Percentiles rank a stretch among this genome's conserved stretches.
phyloP scores from a whole-genome alignment of 2,888 invertebrate species.

The Ligdia adustata region DNA sequence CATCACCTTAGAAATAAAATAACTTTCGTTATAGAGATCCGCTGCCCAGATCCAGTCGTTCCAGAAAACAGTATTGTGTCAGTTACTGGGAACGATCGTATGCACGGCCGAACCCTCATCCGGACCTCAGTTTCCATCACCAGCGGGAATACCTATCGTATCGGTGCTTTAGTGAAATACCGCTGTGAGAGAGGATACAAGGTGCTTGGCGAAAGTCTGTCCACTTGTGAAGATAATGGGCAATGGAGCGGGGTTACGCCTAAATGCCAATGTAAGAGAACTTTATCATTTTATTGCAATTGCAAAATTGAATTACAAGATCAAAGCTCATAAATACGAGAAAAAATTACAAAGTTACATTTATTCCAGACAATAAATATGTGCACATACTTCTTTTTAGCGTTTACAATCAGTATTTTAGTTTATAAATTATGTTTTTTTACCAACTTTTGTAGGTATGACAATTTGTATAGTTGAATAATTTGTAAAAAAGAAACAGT shows the following conservation, averaged over 20 bases:
- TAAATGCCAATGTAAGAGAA: constrained; percentile 91
- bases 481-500: too few species aligned
- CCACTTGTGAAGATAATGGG: constrained; percentile 93
- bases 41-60: constrained; percentile 92
- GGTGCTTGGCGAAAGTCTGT: constrained; percentile 92
- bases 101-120: constrained; percentile 93
- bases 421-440: too few species aligned
- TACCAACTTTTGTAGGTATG: too few species aligned
- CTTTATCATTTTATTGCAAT: too few species aligned
- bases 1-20: not conserved
- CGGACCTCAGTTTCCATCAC: constrained; percentile 88
- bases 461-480: too few species aligned
- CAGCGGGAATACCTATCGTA: constrained; percentile 91
- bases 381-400: too few species aligned
- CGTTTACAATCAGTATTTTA: too few species aligned
- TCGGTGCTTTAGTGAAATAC: constrained; percentile 94
- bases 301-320: too few species aligned
- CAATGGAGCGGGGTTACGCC: constrained; percentile 94
- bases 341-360: too few species aligned
- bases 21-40: constrained; percentile 86
- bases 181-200: constrained; percentile 95
- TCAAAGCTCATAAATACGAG: too few species aligned
- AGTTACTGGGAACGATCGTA: constrained; percentile 95
- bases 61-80: constrained; percentile 94
- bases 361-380: too few species aligned